These are phyloP conservation scores for Hirtodrosophila duncani DNA, from an alignment of 2,888 invertebrate genomes.

Conservation along the genomic window DNA sequence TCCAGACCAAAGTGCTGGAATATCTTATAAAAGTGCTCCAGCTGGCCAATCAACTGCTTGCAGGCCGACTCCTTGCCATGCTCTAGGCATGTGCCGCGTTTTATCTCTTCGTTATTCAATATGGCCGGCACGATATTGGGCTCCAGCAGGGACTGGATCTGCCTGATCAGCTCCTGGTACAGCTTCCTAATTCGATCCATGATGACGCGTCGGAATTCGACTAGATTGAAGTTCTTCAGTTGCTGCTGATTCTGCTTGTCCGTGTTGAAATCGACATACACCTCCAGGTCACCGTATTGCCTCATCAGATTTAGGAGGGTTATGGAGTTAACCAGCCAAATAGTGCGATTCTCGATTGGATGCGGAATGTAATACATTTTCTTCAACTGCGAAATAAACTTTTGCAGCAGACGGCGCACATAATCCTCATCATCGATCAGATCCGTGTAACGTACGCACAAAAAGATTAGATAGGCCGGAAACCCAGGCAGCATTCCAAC, in stretches of 20 bases:
- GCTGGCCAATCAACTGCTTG: slow-evolving; percentile 85
- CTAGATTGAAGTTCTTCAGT: slow-evolving; percentile 93
- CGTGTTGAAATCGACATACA: slow-evolving; percentile 91
- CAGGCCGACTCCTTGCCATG: slow-evolving; percentile 77
- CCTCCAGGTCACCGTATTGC: slow-evolving; percentile 95
- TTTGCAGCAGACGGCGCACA: slow-evolving; percentile 87
- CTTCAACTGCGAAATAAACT: slow-evolving; percentile 88
- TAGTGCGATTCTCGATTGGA: slow-evolving; percentile 87
- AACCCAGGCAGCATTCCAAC: slow-evolving; percentile 90
- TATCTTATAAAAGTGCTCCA: slow-evolving; percentile 83
- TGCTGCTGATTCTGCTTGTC: slow-evolving; percentile 95
- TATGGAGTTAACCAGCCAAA: slow-evolving; percentile 91
- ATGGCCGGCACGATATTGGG: slow-evolving; percentile 92
- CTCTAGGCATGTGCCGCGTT: slow-evolving; percentile 77
- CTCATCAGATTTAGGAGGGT: slow-evolving; percentile 90
- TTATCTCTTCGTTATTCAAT: slow-evolving; percentile 94
- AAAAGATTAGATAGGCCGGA: slow-evolving; percentile 96
- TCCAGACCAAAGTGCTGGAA: slow-evolving; percentile 88
- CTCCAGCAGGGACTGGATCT: slow-evolving; percentile 80
- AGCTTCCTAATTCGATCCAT: slow-evolving; percentile 76
- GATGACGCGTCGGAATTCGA: slow-evolving; percentile 84
- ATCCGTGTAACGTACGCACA: slow-evolving; percentile 98
- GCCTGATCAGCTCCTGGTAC: slow-evolving; percentile 81
- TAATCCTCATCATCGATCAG: slow-evolving; percentile 96
- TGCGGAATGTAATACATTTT: slow-evolving; percentile 87